phyloP scores from a whole-genome alignment of 2,888 invertebrate species.

The Acleris sparsana region DNA sequence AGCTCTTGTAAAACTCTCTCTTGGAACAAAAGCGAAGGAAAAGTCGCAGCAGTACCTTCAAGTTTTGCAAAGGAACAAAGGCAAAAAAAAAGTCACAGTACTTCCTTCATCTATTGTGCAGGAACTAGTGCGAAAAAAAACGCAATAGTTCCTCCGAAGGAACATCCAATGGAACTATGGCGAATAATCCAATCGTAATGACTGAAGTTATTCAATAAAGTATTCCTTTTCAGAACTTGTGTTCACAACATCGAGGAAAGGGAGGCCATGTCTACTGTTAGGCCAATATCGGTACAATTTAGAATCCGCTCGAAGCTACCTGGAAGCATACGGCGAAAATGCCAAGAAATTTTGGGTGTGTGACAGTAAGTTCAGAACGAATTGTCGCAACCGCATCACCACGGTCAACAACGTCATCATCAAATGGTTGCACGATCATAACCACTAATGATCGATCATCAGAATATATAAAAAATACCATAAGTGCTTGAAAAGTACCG shows the following conservation, averaged over 20 bases:
- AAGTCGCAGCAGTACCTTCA: no score
- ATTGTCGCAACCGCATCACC: conserved; percentile 9
- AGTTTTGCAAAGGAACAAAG: no score
- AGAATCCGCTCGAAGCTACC: background rate
- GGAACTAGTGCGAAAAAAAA: no score
- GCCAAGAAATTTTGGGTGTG: conserved; percentile 13
- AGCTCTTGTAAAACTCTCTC: no score
- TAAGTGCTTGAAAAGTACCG: no score
- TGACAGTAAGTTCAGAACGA: background rate
- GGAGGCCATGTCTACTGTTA: background rate
- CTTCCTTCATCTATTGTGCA: no score
- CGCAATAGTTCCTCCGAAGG: no score
- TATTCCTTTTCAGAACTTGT: background rate
- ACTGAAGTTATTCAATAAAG: background rate
- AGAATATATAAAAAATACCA: no score
- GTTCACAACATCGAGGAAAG: conserved; percentile 4
- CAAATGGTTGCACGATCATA: conserved; percentile 12
- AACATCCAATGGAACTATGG: no score
- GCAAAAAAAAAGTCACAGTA: no score
- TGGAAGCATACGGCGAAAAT: background rate
- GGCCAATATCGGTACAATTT: background rate
- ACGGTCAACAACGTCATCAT: conserved; percentile 41
- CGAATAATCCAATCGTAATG: no score
- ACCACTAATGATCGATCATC: background rate
- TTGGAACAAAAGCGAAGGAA: no score